Evolutionary conservation across 1,140 invertebrate species (phyloP), one percentile per base, ranked within the genome.

Genomic region (Asobara japonica): DNA sequence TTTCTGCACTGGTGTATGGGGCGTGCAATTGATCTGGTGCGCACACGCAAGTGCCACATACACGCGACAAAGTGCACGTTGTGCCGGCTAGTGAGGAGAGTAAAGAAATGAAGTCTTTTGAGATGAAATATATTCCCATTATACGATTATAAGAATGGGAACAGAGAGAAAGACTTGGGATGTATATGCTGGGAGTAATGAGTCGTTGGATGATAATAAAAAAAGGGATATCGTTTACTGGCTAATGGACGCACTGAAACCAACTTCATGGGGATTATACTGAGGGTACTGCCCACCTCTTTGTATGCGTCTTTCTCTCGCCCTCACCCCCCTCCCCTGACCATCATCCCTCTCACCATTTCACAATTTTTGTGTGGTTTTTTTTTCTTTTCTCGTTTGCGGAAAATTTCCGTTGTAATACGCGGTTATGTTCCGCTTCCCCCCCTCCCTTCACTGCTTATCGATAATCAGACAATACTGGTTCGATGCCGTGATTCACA

Each of bases 381-480:
- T 31, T n/a, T 62, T 16, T 31, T 62, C 25, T 6, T 31, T 29
- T 16, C 29, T 31, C 29, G 25, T 62, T 62, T 62, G 29, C 11
- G 29, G 60, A 62, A 48, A 62, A 62, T 62, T 62, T 31, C n/a
- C 29, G 29, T 30, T 62, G 60, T 62, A 62, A 62, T 62, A 62
- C 18, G 60, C 29, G 29, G 60, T 62, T 62, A 62, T 29, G 16
- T 62, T 8, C 27, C 20, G 25, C 22, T n/a, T 27, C 56, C 18
- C 48, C 8, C 36, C 36, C 36, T 38, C 36, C 36, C 36, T 38
- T 45, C 18, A 27, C 29, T 30, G 29, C 60, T 62, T 62, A 62
- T 62, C 13, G 60, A 62, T 62, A 62, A 62, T 31, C 60, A n/a
- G 60, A 6, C 27, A 7, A 60, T 29, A 27, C 25, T 62, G 29